phyloP scores from a whole-genome alignment of 2,888 invertebrate species.

The Hypolimnas misippus region DNA sequence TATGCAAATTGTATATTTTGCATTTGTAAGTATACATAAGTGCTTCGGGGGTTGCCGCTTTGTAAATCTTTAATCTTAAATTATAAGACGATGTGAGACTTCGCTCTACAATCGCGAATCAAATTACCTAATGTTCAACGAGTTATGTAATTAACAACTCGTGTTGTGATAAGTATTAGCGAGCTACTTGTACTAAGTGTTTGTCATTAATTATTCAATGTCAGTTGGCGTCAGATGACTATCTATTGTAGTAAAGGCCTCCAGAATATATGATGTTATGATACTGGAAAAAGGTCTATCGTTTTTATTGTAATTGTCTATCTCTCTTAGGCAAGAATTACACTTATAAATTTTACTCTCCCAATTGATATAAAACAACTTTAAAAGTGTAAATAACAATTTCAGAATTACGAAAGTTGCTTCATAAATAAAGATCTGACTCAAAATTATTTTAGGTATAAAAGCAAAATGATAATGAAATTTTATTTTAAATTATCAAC shows the following conservation, averaged over 20 bases:
- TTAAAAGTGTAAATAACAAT: no score
- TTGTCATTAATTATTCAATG: background rate
- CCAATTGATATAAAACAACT: no score
- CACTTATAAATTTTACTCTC: no score
- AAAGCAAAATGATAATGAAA: no score
- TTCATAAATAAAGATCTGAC: no score
- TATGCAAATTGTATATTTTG: background rate
- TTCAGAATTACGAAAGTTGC: no score
- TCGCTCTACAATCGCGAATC: background rate
- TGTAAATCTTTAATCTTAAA: constrained; percentile 1
- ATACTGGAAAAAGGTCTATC: no score
- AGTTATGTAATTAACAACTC: constrained; percentile 3
- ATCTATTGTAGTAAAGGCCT: background rate
- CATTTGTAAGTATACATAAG: background rate
- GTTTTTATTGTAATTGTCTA: no score
- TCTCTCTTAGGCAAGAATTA: no score
- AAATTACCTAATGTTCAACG: constrained; percentile 7
- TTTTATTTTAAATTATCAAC: no score
- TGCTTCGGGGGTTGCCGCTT: background rate
- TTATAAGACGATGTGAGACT: background rate
- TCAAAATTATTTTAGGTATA: no score
- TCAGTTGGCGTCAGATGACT: background rate
- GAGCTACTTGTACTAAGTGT: background rate
- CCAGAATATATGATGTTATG: background rate
- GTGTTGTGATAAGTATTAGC: background rate